These are phyloP conservation scores for Calyptomena viridis DNA, from an alignment of 2,113 vertebrate species.

Conservation along the genomic window DNA sequence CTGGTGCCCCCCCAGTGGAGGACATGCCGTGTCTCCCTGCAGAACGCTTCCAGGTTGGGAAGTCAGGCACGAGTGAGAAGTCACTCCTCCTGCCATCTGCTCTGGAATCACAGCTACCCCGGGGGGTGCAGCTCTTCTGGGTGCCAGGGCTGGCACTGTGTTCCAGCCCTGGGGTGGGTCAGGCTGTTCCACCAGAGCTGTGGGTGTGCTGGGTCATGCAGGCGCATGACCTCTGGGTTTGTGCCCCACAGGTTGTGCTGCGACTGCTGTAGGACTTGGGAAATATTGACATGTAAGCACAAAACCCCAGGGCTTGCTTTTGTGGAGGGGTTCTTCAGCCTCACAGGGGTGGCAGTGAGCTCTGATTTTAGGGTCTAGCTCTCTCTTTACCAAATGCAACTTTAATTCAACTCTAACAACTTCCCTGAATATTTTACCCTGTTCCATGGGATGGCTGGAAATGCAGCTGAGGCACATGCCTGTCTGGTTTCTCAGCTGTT, in stretches of 20 bases:
- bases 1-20: accelerated
- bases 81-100: background rate
- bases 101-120: background rate
- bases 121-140: background rate
- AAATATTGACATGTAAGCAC: background rate
- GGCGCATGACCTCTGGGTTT: background rate
- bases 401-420: background rate
- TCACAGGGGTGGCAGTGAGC: background rate
- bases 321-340: background rate
- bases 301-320: background rate
- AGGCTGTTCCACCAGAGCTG: accelerated
- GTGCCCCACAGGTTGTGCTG: background rate
- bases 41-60: background rate
- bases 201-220: accelerated
- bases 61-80: background rate
- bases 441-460: background rate
- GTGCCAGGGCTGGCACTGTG: background rate
- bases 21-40: accelerated
- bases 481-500: background rate
- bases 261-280: background rate
- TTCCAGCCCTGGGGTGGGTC: background rate
- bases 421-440: background rate
- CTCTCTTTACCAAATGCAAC: background rate
- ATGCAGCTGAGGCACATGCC: background rate
- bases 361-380: background rate